phyloP scores from a whole-genome alignment of 2,113 vertebrate species.

The Tursiops truncatus region DNA sequence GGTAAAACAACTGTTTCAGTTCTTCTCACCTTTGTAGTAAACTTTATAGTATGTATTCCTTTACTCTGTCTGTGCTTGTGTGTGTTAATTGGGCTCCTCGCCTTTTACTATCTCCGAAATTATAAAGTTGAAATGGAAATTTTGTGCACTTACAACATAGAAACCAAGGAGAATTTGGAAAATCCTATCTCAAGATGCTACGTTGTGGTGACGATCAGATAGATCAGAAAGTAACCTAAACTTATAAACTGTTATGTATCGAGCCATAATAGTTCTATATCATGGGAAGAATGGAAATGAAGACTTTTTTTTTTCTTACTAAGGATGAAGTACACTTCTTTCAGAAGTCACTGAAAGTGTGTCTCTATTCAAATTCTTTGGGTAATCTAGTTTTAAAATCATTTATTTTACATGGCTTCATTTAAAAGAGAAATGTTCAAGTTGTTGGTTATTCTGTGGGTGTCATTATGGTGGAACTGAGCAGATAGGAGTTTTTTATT shows the following conservation, averaged over 20 bases:
- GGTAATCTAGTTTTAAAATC: not conserved
- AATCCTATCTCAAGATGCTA: not conserved
- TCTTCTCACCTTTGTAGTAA: not conserved
- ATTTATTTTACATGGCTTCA: not conserved
- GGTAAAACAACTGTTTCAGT: not conserved
- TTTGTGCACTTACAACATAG: not conserved
- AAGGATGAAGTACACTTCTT: not conserved
- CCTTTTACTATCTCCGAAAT: not conserved
- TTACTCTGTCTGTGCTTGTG: not conserved
- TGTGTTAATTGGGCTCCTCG: not conserved
- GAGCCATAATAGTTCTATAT: rapidly evolving
- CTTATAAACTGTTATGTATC: not conserved
- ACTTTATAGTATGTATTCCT: not conserved
- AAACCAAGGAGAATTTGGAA: not conserved
- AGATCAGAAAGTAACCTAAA: not conserved
- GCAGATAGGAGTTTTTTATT: not conserved
- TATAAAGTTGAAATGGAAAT: not conserved
- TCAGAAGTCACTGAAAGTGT: not conserved
- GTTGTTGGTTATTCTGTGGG: not conserved
- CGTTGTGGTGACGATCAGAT: not conserved
- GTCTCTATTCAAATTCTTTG: not conserved
- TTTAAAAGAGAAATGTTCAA: not conserved
- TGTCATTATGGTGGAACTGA: not conserved
- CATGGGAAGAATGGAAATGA: not conserved
- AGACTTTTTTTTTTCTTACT: not conserved